Percentiles rank a stretch among this genome's conserved stretches.
Conservation (phyloP, 2,113 vertebrate genomes). For the Telmatochromis brichardi region DNA sequence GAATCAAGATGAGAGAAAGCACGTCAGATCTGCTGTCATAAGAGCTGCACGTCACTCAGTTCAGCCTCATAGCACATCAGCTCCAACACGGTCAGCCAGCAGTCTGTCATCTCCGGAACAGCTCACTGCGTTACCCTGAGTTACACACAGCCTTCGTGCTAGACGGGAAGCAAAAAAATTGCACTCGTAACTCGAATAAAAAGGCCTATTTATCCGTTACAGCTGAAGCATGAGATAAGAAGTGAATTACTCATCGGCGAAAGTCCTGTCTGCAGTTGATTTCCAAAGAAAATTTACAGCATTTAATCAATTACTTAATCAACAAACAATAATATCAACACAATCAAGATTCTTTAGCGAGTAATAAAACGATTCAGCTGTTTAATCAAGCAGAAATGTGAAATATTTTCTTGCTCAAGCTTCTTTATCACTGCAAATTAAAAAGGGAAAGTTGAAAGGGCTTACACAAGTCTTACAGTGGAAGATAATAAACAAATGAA, state of each 20-base stretch:
- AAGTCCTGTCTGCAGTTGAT: neutral
- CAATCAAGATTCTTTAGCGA: neutral
- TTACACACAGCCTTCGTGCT: neutral
- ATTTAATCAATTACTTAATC: neutral
- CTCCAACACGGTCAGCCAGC: neutral
- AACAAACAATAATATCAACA: neutral
- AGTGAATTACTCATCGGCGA: neutral
- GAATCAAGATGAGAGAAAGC: neutral
- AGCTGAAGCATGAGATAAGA: neutral
- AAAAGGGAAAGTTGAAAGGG: neutral
- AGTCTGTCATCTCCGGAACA: neutral
- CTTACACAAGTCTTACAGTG: neutral
- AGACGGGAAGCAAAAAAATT: neutral
- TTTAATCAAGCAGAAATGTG: neutral
- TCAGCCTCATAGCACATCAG: neutral
- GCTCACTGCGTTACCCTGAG: neutral
- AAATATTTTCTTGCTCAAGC: neutral
- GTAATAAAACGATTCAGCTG: neutral
- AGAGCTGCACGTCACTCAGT: constrained; percentile 17
- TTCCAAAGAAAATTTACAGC: neutral
- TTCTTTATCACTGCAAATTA: neutral
- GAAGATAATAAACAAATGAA: neutral
- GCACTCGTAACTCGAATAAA: neutral
- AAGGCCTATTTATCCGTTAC: neutral
- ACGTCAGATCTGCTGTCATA: neutral